phyloP scores from a whole-genome alignment of 2,113 vertebrate genomes.

The Mesembrinibis cayennensis region DNA sequence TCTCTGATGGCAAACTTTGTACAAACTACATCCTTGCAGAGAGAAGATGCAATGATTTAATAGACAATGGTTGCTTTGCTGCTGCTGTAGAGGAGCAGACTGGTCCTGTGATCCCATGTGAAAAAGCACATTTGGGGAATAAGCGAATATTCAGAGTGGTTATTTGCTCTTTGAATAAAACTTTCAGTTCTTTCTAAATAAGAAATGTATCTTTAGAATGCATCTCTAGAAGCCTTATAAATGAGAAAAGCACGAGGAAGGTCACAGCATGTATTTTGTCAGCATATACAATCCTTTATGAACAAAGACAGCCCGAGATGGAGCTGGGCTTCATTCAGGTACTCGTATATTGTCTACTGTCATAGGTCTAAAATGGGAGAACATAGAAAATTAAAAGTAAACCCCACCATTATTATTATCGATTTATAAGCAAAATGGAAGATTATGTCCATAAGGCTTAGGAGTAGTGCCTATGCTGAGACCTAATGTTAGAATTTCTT shows the following conservation, averaged over 20 bases:
- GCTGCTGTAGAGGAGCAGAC: not conserved
- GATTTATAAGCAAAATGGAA: not conserved
- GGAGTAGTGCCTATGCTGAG: not conserved
- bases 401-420: not conserved
- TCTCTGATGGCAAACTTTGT: not conserved
- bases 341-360: not conserved
- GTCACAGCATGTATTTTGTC: not conserved
- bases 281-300: not conserved
- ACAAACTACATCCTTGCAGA: not conserved
- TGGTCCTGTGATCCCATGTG: not conserved
- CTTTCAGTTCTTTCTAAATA: not conserved
- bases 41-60: not conserved
- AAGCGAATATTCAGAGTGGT: not conserved
- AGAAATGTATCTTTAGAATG: not conserved
- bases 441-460: not conserved
- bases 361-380: not conserved
- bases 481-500: not conserved
- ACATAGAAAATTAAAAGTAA: not conserved
- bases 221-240: not conserved
- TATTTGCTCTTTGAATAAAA: not conserved
- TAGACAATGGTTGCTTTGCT: not conserved
- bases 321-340: not conserved
- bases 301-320: not conserved
- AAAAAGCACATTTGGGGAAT: not conserved
- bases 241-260: not conserved